Conservation (phyloP, 2,113 vertebrate genomes). For the Acinonyx jubatus region DNA sequence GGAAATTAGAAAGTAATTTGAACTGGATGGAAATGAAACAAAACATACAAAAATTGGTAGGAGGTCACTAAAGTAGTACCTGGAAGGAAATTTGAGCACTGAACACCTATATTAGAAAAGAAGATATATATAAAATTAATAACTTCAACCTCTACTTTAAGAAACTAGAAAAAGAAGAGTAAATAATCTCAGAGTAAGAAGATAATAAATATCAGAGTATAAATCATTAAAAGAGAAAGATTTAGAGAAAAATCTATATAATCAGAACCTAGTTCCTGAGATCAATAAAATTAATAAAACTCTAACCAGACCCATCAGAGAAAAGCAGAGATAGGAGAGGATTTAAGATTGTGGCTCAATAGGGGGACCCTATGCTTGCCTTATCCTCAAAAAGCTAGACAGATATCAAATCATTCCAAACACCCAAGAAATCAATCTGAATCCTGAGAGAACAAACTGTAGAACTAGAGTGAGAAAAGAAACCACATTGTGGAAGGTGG, state of each 20-base stretch:
- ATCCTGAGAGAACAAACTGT: no score
- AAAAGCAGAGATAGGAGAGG: not conserved
- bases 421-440: no score
- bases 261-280: not conserved
- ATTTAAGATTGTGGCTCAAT: no score
- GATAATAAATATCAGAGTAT: not conserved
- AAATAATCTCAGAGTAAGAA: not conserved
- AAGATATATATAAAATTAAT: not conserved
- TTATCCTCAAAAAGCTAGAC: no score
- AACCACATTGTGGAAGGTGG: no score
- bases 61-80: not conserved
- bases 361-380: no score
- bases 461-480: no score
- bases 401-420: no score
- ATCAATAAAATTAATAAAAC: not conserved
- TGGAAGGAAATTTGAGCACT: not conserved
- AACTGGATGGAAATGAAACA: not conserved
- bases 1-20: not conserved
- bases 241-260: not conserved
- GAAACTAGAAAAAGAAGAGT: not conserved
- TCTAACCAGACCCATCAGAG: not conserved
- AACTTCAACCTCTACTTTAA: not conserved
- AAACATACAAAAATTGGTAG: not conserved
- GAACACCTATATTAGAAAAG: not conserved
- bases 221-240: not conserved